Base-by-base conservation (phyloP, 2,113 vertebrate genomes). In the Neolamprologus devosi region DNA sequence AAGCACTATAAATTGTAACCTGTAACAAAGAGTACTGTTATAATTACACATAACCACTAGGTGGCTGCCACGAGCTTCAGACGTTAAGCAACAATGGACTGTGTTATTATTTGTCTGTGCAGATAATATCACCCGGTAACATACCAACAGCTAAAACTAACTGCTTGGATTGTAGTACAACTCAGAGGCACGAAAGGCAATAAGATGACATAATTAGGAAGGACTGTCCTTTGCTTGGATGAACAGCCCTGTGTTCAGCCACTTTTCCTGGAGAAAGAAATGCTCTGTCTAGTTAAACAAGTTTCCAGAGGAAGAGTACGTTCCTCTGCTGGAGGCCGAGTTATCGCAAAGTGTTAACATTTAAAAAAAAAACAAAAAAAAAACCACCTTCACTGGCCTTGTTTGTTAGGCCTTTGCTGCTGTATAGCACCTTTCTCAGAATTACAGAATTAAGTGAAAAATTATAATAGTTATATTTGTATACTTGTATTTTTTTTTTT, bases 41-140 rank as follows among this genome's bases (percentile, higher is more conserved):
- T 91, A 75, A 57, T 33, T 30, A 49, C 8, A 78, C 33, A 6
- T 86, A 33, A 93, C 92, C 94, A 94, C 85, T 85, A 92, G 92
- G 82, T 82, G 93, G 91, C 89, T 87, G 85, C 82, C 9, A 47
- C 53, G 70, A 88, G 82, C 79, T 85, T 85, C 83, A 68, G 49
- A 87, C 26, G 1, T 86, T 26, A 85, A 51, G 87, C 19, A 85
- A 37, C 5, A 53, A 84, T 9, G 73, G 23, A 28, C 42, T 30
- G 19, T 49, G 10, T 83, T 16, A 82, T 33, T 21, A 23, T 58
- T 78, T 35, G 30, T 82, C 17, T 89, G 60, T 14, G 49, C 45
- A 19, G 84, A n/a, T 83, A 75, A 2, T 63, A 19, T 88, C 13
- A 51, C 26, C 2, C 1, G 54, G 51, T 75, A 87, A 85, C 33